Base-by-base conservation (phyloP, 1,140 invertebrate genomes). In the Spodoptera frugiperda region DNA sequence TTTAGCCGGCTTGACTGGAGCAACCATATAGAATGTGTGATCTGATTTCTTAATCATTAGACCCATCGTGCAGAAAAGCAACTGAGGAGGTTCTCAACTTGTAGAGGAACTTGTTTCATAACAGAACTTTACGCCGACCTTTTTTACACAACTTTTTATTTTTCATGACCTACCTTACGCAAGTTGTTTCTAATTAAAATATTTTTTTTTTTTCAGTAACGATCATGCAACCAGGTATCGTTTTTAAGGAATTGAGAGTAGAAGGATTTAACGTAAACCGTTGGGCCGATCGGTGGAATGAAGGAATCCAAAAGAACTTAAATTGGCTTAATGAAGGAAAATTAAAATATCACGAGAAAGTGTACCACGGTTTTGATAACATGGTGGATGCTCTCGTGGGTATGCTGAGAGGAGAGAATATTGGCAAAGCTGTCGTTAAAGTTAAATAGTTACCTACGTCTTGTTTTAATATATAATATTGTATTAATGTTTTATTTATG, bases 331-430 rank as follows among this genome's bases (percentile, higher is more conserved):
- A 94, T 78, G 95, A 96, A 93, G 96, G 96, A 15, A 96, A 96
- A 93, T 70, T 97, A 3, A 95, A 96, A 82, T 95, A 95, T 78
- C 89, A 94, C 81, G 96, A 97, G 87, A 96, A 96, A 65, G 79
- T 96, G 0, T 95, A 95, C 5, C 87, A 96, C 76, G 96, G 96
- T 12, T 97, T 97, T 89, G 96, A 96, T 78, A 96, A 96, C 79
- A 96, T 96, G 95, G 95, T 96, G 8, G 91, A 95, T 74, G 96
- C 96, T 33, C 95, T 97, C 77, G 94, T 95, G 44, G 95, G 94
- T 39, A 92, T 96, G 39, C 89, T 96, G 46, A 88, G 89, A 77
- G 96, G 96, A 57, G 94, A 95, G 78, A 96, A 96, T 84, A 95
- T 90, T 2, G 96, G 96, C 44, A 96, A 96, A 93, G 95, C 95